These are phyloP conservation scores for Aphaenogaster floridana DNA, from an alignment of 1,140 invertebrate genomes.

Conservation along the genomic window DNA sequence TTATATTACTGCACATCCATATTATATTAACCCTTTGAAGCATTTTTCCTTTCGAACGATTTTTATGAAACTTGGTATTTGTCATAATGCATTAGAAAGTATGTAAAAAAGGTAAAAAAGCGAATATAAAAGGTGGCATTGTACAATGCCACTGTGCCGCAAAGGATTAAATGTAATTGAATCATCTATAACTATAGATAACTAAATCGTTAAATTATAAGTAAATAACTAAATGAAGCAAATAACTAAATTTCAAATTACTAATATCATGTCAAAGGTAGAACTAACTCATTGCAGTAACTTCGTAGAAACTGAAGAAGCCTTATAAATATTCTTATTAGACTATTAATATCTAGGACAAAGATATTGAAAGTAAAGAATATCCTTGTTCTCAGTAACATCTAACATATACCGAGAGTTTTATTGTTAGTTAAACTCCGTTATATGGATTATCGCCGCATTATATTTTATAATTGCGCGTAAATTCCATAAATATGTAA, in stretches of 20 bases:
- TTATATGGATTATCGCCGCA: background rate
- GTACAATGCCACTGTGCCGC: no score
- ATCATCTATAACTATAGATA: no score
- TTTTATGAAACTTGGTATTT: no score
- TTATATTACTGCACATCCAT: background rate
- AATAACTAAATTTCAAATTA: slow-evolving; percentile 24
- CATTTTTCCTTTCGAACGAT: no score
- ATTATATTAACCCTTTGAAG: no score
- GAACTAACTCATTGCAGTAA: background rate
- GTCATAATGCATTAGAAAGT: no score
- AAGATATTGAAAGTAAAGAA: background rate
- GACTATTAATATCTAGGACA: background rate
- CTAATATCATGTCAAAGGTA: slow-evolving; percentile 11
- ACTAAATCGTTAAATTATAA: no score
- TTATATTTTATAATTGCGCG: background rate
- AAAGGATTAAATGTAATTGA: no score
- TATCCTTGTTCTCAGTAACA: background rate
- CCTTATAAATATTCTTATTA: slow-evolving; percentile 17
- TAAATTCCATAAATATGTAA: background rate
- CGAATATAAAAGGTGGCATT: no score
- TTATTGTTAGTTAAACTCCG: background rate
- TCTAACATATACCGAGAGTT: background rate
- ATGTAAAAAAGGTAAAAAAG: no score
- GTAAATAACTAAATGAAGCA: background rate
- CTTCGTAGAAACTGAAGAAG: background rate